Evolutionary conservation across 2,797 vertebrate genomes (phyloP).

Genomic region (Naso thynnoides): DNA sequence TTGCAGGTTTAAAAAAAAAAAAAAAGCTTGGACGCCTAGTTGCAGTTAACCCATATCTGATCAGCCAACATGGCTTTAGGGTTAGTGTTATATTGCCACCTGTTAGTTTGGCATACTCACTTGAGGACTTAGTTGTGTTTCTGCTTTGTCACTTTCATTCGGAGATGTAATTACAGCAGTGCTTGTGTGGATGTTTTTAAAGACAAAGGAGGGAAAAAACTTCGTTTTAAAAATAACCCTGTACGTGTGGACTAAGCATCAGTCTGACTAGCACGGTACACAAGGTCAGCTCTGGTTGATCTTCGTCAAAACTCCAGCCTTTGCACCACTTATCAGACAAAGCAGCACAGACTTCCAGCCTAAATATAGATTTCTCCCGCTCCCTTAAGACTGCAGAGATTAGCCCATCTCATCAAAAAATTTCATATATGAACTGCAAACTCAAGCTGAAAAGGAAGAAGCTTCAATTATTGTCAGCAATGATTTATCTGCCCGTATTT

Average conservation of each 20-base stretch:
- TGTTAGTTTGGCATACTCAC: too few relatives aligned
- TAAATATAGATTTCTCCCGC: slow-evolving; percentile 56
- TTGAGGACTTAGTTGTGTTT: too few relatives aligned
- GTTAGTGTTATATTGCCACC: too few relatives aligned
- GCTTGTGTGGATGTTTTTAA: too few relatives aligned
- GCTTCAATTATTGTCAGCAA: not conserved
- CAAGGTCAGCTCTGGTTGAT: slow-evolving; percentile 37
- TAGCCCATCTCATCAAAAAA: slow-evolving; percentile 3
- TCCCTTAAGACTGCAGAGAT: slow-evolving; percentile 2
- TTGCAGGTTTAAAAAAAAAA: too few relatives aligned
- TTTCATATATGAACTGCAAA: not conserved
- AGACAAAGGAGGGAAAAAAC: too few relatives aligned
- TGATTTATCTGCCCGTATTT: not conserved
- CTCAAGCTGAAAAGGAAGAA: not conserved
- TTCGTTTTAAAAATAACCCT: too few relatives aligned
- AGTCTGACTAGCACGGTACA: slow-evolving; percentile 23
- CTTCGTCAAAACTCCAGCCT: slow-evolving; percentile 39
- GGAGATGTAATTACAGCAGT: too few relatives aligned
- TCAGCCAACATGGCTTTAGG: too few relatives aligned
- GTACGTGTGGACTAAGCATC: not conserved
- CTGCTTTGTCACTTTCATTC: too few relatives aligned
- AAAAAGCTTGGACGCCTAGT: too few relatives aligned
- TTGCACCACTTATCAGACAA: slow-evolving; percentile 50
- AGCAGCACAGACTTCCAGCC: slow-evolving; percentile 26
- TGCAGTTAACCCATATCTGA: too few relatives aligned